Percentiles rank a stretch among this genome's conserved stretches.
phyloP scores from a whole-genome alignment of 2,888 invertebrate genomes.

The Hydropsyche betteni region DNA sequence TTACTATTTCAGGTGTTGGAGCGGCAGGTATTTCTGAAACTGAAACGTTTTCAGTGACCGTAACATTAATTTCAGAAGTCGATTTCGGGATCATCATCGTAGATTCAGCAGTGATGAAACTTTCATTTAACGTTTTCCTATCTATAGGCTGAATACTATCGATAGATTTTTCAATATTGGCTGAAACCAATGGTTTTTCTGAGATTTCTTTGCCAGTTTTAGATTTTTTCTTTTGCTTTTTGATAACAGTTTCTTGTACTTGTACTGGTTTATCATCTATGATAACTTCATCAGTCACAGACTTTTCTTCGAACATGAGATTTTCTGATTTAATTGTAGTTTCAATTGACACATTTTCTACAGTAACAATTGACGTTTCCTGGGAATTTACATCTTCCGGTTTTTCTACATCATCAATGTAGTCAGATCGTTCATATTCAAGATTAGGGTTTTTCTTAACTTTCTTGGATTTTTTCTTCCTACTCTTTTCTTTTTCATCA shows the following conservation, averaged over 20 bases:
- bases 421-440: too few relatives aligned
- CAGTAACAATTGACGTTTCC: too few relatives aligned
- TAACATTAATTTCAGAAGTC: neutral
- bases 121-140: neutral
- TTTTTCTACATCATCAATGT: too few relatives aligned
- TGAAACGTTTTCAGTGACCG: neutral
- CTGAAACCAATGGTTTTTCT: neutral
- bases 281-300: neutral
- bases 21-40: neutral
- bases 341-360: too few relatives aligned
- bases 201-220: neutral
- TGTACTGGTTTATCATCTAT: neutral
- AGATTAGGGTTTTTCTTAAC: too few relatives aligned
- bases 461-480: too few relatives aligned
- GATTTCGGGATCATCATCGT: neutral
- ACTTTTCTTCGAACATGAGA: too few relatives aligned
- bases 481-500: too few relatives aligned
- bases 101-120: neutral
- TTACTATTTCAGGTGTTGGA: neutral
- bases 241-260: neutral
- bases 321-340: too few relatives aligned
- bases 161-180: neutral
- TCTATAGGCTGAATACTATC: neutral
- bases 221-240: slow-evolving; percentile 17
- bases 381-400: too few relatives aligned